Percentiles rank a stretch among this genome's conserved stretches.
Conservation (phyloP, 2,797 vertebrate genomes). For the Amniataba percoides region DNA sequence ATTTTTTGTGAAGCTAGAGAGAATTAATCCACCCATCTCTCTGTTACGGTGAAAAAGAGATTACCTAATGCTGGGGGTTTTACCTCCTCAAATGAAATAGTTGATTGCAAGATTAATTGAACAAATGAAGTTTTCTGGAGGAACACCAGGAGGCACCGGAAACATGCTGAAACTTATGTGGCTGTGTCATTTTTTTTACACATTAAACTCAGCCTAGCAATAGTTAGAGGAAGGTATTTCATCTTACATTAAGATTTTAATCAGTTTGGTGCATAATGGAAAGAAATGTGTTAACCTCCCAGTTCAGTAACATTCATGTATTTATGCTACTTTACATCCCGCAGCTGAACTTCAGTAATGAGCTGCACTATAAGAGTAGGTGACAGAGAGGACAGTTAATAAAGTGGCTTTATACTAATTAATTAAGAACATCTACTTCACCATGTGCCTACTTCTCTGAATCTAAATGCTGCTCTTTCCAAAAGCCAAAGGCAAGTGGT, state of each 20-base stretch:
- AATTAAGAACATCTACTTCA: neutral
- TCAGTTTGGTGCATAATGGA: conserved; percentile 1
- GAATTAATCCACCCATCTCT: conserved; percentile 18
- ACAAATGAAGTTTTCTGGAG: neutral
- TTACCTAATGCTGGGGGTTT: conserved; percentile 11
- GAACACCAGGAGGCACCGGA: neutral
- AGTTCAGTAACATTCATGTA: conserved; percentile 11
- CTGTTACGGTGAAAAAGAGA: neutral
- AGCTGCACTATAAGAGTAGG: conserved; percentile 29
- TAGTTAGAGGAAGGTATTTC: neutral
- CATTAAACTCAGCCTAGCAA: conserved; percentile 2
- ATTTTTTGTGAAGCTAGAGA: conserved; percentile 5
- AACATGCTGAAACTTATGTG: neutral
- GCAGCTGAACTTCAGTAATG: conserved; percentile 22
- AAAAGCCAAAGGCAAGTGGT: neutral
- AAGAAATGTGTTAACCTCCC: neutral
- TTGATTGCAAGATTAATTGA: conserved; percentile 33
- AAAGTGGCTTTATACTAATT: neutral
- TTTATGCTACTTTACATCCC: conserved; percentile 18
- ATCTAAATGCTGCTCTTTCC: conserved; percentile 1
- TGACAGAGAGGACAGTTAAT: neutral
- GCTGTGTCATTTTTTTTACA: neutral
- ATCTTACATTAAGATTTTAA: neutral
- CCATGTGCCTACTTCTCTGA: neutral
- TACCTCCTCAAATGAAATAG: conserved; percentile 15